Percentiles rank a stretch among this genome's conserved stretches.
Evolutionary conservation across 2,888 invertebrate species (phyloP).

Genomic region (Meloe dianella): DNA sequence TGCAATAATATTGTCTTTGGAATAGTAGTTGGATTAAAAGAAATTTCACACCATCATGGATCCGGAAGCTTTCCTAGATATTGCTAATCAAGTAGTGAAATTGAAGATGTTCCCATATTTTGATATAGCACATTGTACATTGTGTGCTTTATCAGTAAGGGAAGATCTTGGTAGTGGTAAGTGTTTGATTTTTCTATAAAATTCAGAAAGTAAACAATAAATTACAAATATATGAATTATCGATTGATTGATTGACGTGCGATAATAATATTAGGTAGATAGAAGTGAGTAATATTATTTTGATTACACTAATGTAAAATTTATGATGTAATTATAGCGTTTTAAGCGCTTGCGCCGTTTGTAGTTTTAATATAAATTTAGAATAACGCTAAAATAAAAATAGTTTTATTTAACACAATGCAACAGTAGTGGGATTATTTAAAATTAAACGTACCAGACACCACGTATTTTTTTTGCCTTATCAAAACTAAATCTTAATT

Average conservation of each 20-base stretch:
- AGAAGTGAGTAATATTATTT: not conserved
- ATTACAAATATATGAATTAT: no score
- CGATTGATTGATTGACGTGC: not conserved
- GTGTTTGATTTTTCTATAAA: slow-evolving; percentile 53
- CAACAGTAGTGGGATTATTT: not conserved
- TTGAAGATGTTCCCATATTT: slow-evolving; percentile 99
- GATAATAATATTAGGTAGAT: not conserved
- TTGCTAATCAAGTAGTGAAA: slow-evolving; percentile 98
- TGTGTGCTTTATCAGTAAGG: slow-evolving; percentile 92
- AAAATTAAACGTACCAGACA: not conserved
- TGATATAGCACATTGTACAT: slow-evolving; percentile 95
- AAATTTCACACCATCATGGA: slow-evolving; percentile 69
- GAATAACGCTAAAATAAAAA: slow-evolving; percentile 42
- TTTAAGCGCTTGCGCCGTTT: slow-evolving; percentile 19
- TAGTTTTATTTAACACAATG: slow-evolving; percentile 6
- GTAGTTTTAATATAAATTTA: slow-evolving; percentile 17
- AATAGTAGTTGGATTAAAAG: not conserved
- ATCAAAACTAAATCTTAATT: not conserved
- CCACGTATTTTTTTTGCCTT: not conserved
- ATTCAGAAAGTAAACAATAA: no score
- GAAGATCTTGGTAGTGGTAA: slow-evolving; percentile 93
- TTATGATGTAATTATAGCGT: slow-evolving; percentile 19
- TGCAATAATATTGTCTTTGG: not conserved
- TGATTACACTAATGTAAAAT: slow-evolving; percentile 4
- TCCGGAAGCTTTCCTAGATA: slow-evolving; percentile 95